A percentile compares a stretch with the other conserved stretches of the same genome.
phyloP scores from a whole-genome alignment of 2,113 vertebrate species.

The Bufo bufo region DNA sequence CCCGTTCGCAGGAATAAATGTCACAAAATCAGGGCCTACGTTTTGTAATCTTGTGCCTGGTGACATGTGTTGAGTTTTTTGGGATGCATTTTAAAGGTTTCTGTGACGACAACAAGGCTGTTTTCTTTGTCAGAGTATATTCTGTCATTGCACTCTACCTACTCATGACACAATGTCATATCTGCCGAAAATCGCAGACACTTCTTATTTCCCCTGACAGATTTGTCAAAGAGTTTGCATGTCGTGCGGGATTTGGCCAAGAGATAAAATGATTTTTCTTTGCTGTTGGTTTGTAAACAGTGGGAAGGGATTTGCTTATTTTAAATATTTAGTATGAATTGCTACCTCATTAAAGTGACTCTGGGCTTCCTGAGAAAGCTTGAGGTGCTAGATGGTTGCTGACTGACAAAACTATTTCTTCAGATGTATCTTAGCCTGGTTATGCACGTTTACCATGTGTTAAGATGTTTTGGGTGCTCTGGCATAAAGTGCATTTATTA shows the following conservation, averaged over 20 bases:
- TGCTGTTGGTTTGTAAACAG: slow-evolving; percentile 57
- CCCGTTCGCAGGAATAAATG: slow-evolving; percentile 55
- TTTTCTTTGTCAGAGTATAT: slow-evolving; percentile 58
- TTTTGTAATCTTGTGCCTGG: slow-evolving; percentile 57
- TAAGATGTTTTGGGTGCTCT: not conserved
- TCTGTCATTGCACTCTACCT: slow-evolving; percentile 56
- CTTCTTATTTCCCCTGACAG: slow-evolving; percentile 53
- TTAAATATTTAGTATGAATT: slow-evolving; percentile 56
- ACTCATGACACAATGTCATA: slow-evolving; percentile 54
- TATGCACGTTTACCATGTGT: not conserved
- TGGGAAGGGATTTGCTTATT: slow-evolving; percentile 59
- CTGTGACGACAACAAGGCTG: slow-evolving; percentile 58
- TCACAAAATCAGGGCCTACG: slow-evolving; percentile 54
- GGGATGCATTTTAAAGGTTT: slow-evolving; percentile 58
- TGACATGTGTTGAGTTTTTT: slow-evolving; percentile 58
- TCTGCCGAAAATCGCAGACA: slow-evolving; percentile 50
- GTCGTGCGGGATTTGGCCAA: slow-evolving; percentile 56
- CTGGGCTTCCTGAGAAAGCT: slow-evolving; percentile 23
- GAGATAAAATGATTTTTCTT: slow-evolving; percentile 55
- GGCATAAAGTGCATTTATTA: not conserved
- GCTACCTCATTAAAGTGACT: slow-evolving; percentile 51
- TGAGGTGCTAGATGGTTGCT: slow-evolving; percentile 19
- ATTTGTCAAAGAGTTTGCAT: slow-evolving; percentile 58
- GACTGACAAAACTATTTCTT: slow-evolving; percentile 54
- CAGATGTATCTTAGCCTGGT: slow-evolving; percentile 19